Percentiles rank a stretch among this genome's conserved stretches.
These are phyloP conservation scores for Melanostoma scalare DNA, from an alignment of 2,888 invertebrate genomes.

Conservation along the genomic window DNA sequence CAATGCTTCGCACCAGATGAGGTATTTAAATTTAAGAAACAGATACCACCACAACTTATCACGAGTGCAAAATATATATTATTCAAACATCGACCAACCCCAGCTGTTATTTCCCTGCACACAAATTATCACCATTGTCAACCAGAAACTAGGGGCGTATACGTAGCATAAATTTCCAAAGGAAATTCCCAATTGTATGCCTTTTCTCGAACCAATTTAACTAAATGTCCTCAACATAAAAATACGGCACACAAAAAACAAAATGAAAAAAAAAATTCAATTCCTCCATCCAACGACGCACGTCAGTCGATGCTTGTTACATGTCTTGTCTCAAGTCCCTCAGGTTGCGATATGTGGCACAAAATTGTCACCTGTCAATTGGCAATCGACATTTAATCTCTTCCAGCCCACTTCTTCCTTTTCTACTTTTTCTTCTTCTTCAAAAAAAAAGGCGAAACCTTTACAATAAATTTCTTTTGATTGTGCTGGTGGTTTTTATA, in stretches of 20 bases:
- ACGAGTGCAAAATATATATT: no score
- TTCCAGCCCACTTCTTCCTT: background rate
- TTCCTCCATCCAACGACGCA: slow-evolving; percentile 7
- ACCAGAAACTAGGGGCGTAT: background rate
- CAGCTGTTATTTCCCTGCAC: slow-evolving; percentile 13
- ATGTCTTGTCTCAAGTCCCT: slow-evolving; percentile 27
- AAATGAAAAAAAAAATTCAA: background rate
- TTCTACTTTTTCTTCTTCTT: slow-evolving; percentile 6
- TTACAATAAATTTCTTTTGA: background rate
- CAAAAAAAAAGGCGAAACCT: background rate
- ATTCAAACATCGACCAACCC: slow-evolving; percentile 1
- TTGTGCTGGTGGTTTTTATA: background rate
- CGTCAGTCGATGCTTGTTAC: slow-evolving; percentile 13
- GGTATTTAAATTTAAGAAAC: no score
- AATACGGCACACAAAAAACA: slow-evolving; percentile 1
- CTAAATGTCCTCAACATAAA: slow-evolving; percentile 12
- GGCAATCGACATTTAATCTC: slow-evolving; percentile 40
- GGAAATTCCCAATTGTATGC: background rate
- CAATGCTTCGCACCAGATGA: no score
- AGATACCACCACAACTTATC: no score
- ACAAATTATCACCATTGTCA: slow-evolving; percentile 15
- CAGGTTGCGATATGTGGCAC: slow-evolving; percentile 40
- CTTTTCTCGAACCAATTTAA: slow-evolving; percentile 9
- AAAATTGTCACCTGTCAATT: slow-evolving; percentile 56
- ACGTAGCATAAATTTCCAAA: background rate